These are phyloP conservation scores for Orthosia gothica DNA, from an alignment of 2,888 invertebrate species.

Conservation along the genomic window DNA sequence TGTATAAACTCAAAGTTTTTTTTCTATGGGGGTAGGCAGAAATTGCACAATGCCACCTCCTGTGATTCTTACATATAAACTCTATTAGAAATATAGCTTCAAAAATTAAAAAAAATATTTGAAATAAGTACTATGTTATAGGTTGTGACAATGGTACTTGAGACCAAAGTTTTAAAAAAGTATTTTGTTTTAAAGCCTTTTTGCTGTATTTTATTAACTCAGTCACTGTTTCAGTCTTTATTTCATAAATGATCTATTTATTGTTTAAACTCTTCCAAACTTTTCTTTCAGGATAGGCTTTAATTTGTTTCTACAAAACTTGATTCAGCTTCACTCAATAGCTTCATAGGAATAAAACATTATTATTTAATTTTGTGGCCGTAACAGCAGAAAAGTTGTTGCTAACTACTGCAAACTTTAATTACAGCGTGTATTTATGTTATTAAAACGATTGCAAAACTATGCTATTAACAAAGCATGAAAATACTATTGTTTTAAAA, in stretches of 20 bases:
- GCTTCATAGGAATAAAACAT: neutral
- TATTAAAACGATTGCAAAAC: neutral
- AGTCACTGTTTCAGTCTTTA: neutral
- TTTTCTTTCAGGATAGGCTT: neutral
- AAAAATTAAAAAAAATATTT: no score
- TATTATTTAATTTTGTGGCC: neutral
- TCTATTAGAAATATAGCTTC: no score
- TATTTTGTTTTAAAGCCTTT: neutral
- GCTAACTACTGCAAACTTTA: neutral
- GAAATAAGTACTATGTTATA: no score
- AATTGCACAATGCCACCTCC: no score
- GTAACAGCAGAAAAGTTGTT: conserved; percentile 1
- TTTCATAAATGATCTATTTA: neutral
- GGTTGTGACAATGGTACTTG: neutral
- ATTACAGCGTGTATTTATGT: neutral
- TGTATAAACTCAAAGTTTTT: no score
- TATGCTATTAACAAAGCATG: conserved; percentile 6
- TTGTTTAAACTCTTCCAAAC: neutral
- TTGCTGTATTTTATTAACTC: neutral
- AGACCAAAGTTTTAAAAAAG: neutral
- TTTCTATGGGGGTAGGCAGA: no score
- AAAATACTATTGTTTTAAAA: neutral
- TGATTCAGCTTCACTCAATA: neutral
- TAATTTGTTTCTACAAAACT: neutral
- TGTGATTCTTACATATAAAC: no score